These are phyloP conservation scores for Zosterops hypoxanthus DNA, from an alignment of 2,113 vertebrate genomes.

Conservation along the genomic window DNA sequence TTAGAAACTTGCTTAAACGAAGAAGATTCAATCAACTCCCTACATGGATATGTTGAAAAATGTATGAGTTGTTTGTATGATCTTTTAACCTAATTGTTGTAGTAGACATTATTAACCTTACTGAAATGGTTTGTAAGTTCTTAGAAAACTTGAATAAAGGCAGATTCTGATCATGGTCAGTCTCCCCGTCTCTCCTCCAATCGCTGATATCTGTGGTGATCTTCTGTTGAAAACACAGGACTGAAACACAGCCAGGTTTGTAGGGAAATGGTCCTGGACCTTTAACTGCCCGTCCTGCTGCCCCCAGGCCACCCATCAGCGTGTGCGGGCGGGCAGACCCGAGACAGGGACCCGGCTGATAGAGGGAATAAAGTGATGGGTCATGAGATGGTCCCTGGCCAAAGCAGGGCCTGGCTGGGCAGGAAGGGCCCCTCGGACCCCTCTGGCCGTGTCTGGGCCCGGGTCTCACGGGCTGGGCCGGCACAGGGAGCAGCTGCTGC, in stretches of 20 bases:
- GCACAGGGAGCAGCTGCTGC: background rate
- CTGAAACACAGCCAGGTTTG: background rate
- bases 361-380: background rate
- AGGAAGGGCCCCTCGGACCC: background rate
- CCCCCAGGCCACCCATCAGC: background rate
- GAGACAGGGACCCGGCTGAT: background rate
- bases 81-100: too few species aligned
- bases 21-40: too few species aligned
- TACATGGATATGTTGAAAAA: too few species aligned
- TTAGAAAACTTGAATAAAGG: too few species aligned
- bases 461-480: fast-evolving
- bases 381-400: background rate
- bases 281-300: background rate
- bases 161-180: too few species aligned
- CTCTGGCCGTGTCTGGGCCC: fast-evolving
- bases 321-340: background rate
- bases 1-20: too few species aligned
- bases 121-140: too few species aligned
- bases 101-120: too few species aligned
- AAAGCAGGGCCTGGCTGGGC: fast-evolving
- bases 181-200: too few species aligned
- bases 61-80: too few species aligned
- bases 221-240: background rate
- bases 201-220: background rate
- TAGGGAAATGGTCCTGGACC: background rate